Evolutionary conservation across 2,888 invertebrate species (phyloP).

Genomic region (Apodemia hepburni): DNA sequence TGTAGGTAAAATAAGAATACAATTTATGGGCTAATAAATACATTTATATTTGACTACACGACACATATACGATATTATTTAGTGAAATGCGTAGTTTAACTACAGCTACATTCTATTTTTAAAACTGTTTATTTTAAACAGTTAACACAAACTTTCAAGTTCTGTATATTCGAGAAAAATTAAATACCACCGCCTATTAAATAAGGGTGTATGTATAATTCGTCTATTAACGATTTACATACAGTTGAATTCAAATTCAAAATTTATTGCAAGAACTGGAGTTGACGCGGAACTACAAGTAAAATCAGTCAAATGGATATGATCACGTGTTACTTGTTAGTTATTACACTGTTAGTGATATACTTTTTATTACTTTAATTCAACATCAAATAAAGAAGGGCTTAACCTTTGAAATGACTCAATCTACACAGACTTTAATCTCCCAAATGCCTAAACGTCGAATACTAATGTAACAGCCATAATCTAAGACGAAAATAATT

Average conservation of each 20-base stretch:
- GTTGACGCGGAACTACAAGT: background rate
- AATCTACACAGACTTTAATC: background rate
- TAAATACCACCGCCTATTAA: background rate
- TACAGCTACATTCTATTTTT: background rate
- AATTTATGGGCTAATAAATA: constrained; percentile 7
- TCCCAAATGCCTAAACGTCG: background rate
- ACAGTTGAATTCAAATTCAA: too few relatives aligned
- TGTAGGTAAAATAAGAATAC: constrained; percentile 14
- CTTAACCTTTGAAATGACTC: too few relatives aligned
- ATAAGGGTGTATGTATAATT: background rate
- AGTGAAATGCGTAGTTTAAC: background rate
- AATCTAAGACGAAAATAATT: constrained; percentile 7
- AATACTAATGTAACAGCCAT: constrained; percentile 1
- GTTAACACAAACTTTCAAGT: background rate
- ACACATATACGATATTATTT: background rate
- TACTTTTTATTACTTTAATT: background rate
- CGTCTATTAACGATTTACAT: too few relatives aligned
- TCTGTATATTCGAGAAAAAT: background rate
- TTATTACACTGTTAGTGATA: background rate
- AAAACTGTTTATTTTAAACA: background rate
- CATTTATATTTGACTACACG: constrained; percentile 12
- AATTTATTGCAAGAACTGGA: background rate
- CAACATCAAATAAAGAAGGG: background rate
- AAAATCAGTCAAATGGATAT: background rate
- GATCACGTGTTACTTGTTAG: too few relatives aligned